Evolutionary conservation across 1,140 invertebrate species (phyloP).

Genomic region (Monochamus saltuarius): DNA sequence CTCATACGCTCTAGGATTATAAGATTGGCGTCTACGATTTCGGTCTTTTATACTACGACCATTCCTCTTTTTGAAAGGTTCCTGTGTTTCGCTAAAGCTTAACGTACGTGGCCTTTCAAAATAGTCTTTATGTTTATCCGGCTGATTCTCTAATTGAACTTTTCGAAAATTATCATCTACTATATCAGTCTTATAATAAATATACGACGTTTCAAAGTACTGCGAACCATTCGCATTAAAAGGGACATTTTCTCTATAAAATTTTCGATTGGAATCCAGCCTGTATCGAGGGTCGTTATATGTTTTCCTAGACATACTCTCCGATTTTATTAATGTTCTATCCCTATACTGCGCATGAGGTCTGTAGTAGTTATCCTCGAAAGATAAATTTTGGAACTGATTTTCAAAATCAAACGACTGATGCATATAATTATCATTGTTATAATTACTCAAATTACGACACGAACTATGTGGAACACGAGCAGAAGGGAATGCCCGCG

Average conservation of each 20-base stretch:
- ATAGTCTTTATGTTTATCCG: constrained; percentile 17
- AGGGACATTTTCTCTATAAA: constrained; percentile 8
- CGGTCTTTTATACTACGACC: constrained; percentile 53
- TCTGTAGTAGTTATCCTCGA: constrained; percentile 39
- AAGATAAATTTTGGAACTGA: constrained; percentile 41
- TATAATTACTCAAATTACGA: constrained; percentile 29
- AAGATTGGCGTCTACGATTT: constrained; percentile 56
- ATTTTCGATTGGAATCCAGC: constrained; percentile 17
- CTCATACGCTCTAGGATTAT: constrained; percentile 57
- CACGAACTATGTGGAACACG: constrained; percentile 40
- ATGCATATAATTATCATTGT: constrained; percentile 18
- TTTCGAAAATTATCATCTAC: constrained; percentile 23
- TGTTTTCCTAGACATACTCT: constrained; percentile 48
- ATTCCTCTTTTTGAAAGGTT: constrained; percentile 40
- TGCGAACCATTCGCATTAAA: constrained; percentile 32
- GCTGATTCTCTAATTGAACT: constrained; percentile 4
- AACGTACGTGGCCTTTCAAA: constrained; percentile 41
- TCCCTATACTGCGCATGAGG: constrained; percentile 31
- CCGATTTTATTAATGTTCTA: constrained; percentile 46
- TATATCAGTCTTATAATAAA: constrained; percentile 43
- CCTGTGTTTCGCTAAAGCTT: constrained; percentile 44
- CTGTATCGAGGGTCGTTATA: constrained; percentile 31
- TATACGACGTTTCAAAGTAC: constrained; percentile 41
- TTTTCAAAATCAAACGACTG: constrained; percentile 30
- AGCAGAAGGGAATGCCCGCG: constrained; percentile 56